These are phyloP conservation scores for Lamellibrachia columna DNA, from an alignment of 2,888 invertebrate genomes.

Conservation along the genomic window DNA sequence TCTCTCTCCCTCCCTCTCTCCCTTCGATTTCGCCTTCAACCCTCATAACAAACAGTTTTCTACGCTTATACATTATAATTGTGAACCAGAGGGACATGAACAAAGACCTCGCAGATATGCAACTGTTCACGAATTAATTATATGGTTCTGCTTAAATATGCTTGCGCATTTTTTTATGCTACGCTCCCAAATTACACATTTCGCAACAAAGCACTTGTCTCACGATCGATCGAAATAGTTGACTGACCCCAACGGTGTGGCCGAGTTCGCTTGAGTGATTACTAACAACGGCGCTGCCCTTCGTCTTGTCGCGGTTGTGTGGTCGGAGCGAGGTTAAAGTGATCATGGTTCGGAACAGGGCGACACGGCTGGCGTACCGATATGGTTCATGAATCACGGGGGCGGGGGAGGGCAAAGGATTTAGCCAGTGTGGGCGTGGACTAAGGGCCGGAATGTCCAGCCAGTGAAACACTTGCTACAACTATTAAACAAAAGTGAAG, in stretches of 20 bases:
- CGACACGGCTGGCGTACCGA: not conserved
- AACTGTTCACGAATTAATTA: no score
- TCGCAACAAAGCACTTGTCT: not conserved
- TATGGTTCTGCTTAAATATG: no score
- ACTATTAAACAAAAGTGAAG: not conserved
- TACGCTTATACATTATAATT: no score
- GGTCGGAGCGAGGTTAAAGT: not conserved
- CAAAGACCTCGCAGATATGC: no score
- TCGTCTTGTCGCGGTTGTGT: not conserved
- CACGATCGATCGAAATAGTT: not conserved
- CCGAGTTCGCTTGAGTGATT: not conserved
- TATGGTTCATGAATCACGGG: not conserved
- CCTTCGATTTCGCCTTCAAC: no score
- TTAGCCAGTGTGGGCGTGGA: not conserved
- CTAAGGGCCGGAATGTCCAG: not conserved
- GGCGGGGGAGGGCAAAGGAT: no score
- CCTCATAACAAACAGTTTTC: no score
- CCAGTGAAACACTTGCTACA: not conserved
- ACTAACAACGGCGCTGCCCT: not conserved
- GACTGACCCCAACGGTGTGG: not conserved
- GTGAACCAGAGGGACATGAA: no score
- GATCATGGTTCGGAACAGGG: not conserved
- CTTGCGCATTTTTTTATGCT: not conserved
- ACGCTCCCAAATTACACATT: not conserved
- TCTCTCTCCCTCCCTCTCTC: no score